Conservation (phyloP, 2,888 invertebrate genomes). For the Polyommatus iphigenia region DNA sequence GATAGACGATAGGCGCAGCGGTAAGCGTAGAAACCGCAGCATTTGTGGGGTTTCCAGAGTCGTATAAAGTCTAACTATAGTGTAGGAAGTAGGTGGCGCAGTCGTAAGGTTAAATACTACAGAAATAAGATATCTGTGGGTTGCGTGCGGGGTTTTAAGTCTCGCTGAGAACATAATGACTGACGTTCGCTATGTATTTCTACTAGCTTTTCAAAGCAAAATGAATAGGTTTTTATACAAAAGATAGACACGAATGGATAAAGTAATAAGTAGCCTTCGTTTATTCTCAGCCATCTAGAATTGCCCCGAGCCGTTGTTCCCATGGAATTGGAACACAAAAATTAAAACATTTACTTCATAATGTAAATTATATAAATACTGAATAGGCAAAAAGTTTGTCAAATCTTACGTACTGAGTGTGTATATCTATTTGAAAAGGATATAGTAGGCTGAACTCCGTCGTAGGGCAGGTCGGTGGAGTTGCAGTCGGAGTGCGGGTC, state of each 20-base stretch:
- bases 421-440: constrained; percentile 87
- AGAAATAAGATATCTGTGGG: constrained; percentile 78
- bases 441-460: constrained; percentile 97
- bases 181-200: constrained; percentile 34
- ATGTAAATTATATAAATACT: not conserved
- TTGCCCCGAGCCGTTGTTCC: not conserved
- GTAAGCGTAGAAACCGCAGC: constrained; percentile 73
- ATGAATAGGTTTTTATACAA: constrained; percentile 32
- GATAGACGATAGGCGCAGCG: constrained; percentile 44
- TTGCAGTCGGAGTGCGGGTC: constrained; percentile 95
- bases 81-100: constrained; percentile 73
- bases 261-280: constrained; percentile 17
- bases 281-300: constrained; percentile 15
- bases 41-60: constrained; percentile 74
- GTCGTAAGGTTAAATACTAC: constrained; percentile 79
- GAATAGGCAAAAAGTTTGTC: not conserved
- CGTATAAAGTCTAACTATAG: constrained; percentile 66
- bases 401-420: not conserved
- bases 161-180: constrained; percentile 38
- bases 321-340: not conserved
- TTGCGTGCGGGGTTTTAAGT: constrained; percentile 45
- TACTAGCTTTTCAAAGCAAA: constrained; percentile 30
- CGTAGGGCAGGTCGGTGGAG: constrained; percentile 94
- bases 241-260: constrained; percentile 28
- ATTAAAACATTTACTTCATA: not conserved